These are phyloP conservation scores for Meteorus sp. DNA, from an alignment of 1,140 invertebrate genomes.

Conservation along the genomic window DNA sequence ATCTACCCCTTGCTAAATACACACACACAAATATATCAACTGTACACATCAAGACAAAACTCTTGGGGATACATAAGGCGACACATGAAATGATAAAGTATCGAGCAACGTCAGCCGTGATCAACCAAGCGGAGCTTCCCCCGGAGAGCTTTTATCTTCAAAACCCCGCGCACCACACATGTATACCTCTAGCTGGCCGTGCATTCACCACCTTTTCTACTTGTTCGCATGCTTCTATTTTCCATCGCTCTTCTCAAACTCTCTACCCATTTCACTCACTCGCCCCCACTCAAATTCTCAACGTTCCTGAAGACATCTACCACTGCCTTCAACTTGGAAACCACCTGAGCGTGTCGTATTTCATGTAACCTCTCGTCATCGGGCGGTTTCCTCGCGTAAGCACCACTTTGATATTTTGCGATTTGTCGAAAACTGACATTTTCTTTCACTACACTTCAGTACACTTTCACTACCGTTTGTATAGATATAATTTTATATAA, in stretches of 20 bases:
- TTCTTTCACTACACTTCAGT: too few species aligned
- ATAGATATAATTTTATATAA: too few species aligned
- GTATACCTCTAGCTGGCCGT: too few species aligned
- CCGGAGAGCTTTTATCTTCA: not conserved
- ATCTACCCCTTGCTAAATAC: too few species aligned
- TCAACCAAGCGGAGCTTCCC: not conserved
- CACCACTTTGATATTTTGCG: slow-evolving; percentile 24
- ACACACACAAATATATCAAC: too few species aligned
- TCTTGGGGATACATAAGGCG: too few species aligned
- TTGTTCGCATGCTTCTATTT: too few species aligned
- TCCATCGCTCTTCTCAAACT: not conserved
- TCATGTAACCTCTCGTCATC: slow-evolving; percentile 63
- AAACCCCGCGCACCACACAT: too few species aligned
- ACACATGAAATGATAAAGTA: not conserved
- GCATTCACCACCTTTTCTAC: too few species aligned
- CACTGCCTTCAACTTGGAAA: slow-evolving; percentile 55
- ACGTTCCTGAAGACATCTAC: slow-evolving; percentile 51
- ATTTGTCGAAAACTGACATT: slow-evolving; percentile 4
- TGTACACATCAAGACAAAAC: too few species aligned
- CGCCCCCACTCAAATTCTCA: too few species aligned
- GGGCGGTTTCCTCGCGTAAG: slow-evolving; percentile 71
- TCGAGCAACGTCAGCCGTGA: not conserved
- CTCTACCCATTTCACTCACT: not conserved
- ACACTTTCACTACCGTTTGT: too few species aligned
- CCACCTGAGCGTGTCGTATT: slow-evolving; percentile 60